These are phyloP conservation scores for Dicerorhinus sumatrensis DNA, from an alignment of 2,113 vertebrate species.

Conservation along the genomic window DNA sequence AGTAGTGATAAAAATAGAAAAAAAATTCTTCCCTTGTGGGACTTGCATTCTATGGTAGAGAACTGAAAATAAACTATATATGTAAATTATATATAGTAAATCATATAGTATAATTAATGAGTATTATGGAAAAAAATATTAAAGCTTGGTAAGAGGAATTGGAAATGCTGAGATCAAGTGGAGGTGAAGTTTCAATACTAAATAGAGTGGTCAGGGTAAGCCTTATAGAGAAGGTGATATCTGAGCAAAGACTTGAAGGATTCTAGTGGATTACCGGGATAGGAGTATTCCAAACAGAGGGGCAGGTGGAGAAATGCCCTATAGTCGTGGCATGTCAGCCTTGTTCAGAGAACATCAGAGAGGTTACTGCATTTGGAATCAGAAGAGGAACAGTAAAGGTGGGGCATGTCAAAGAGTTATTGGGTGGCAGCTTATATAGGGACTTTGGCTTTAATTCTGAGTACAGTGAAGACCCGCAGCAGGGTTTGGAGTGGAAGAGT, in stretches of 20 bases:
- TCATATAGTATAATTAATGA: background rate
- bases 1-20: background rate
- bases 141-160: background rate
- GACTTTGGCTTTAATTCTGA: background rate
- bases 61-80: background rate
- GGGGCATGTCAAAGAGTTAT: background rate
- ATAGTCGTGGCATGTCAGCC: background rate
- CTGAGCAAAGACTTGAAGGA: background rate
- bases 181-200: background rate
- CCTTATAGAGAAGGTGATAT: background rate
- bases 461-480: background rate
- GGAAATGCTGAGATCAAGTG: background rate
- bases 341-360: background rate
- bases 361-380: background rate
- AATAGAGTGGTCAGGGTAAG: background rate
- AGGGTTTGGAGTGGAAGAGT: background rate
- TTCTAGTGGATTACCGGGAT: background rate
- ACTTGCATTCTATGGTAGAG: background rate
- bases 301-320: background rate
- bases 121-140: background rate
- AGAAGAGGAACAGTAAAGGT: background rate
- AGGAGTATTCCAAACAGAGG: background rate
- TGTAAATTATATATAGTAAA: background rate
- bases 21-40: background rate
- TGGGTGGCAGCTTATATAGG: rapidly evolving